phyloP scores from a whole-genome alignment of 2,888 invertebrate species.

The Lycia hirtaria region DNA sequence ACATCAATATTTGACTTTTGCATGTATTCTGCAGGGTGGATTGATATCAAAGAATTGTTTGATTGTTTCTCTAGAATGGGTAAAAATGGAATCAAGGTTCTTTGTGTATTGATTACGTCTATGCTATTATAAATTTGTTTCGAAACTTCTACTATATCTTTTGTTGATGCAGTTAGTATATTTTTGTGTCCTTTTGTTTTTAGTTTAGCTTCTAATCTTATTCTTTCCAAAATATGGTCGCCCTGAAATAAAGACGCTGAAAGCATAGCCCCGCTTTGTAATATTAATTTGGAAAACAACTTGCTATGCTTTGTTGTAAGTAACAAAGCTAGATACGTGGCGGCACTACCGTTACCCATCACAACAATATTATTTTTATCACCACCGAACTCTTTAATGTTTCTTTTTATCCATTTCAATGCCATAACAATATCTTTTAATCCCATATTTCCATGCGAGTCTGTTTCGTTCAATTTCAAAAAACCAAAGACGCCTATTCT shows the following conservation, averaged over 20 bases:
- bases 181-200: constrained; percentile 47
- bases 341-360: constrained; percentile 74
- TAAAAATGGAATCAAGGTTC: constrained; percentile 70
- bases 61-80: constrained; percentile 62
- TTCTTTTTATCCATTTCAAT: constrained; percentile 73
- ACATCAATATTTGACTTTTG: constrained; percentile 38
- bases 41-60: constrained; percentile 56
- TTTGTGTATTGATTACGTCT: constrained; percentile 68
- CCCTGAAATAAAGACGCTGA: constrained; percentile 70
- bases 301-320: constrained; percentile 64
- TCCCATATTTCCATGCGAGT: constrained; percentile 73
- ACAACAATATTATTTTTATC: constrained; percentile 68
- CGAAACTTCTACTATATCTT: constrained; percentile 60
- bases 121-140: constrained; percentile 64
- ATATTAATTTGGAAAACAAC: constrained; percentile 72
- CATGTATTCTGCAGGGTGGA: constrained; percentile 50
- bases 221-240: constrained; percentile 54
- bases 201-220: constrained; percentile 57
- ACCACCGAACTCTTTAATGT: constrained; percentile 69
- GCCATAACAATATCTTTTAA: constrained; percentile 75
- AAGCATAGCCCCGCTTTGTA: constrained; percentile 75
- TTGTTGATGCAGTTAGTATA: constrained; percentile 53
- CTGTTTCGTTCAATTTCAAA: constrained; percentile 65
- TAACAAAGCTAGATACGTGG: constrained; percentile 66
- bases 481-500: constrained; percentile 77